Evolutionary conservation across 1,140 invertebrate species (phyloP).

Genomic region (Parasteatoda tepidariorum): DNA sequence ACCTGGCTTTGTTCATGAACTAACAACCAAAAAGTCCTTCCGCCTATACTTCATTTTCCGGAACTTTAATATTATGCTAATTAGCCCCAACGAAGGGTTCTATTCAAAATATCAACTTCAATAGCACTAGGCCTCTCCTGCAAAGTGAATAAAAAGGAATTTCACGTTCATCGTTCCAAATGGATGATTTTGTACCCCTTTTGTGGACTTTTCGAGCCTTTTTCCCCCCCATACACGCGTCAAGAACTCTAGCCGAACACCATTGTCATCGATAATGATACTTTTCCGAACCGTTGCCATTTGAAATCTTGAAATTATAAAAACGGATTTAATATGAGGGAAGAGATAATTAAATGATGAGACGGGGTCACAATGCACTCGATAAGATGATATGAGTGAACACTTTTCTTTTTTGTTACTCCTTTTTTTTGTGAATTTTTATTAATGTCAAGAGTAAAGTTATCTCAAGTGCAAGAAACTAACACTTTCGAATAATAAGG

Average conservation of each 20-base stretch:
- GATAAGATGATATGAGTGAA: neutral
- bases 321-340: neutral
- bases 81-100: constrained; percentile 20
- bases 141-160: neutral
- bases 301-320: constrained; percentile 2
- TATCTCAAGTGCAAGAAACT: neutral
- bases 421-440: neutral
- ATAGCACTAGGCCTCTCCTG: neutral
- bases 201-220: neutral
- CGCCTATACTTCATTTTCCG: neutral
- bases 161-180: constrained; percentile 20
- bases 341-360: neutral
- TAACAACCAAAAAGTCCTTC: neutral
- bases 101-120: constrained; percentile 25
- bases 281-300: constrained; percentile 12
- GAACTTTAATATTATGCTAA: constrained; percentile 59
- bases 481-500: too few relatives aligned
- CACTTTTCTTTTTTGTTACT: neutral
- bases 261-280: constrained; percentile 40
- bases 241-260: neutral
- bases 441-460: neutral
- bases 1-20: constrained; percentile 23
- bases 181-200: constrained; percentile 19
- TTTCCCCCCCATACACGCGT: neutral
- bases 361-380: neutral